phyloP scores from a whole-genome alignment of 2,888 invertebrate genomes.

The Rhopalosiphum nymphaeae region DNA sequence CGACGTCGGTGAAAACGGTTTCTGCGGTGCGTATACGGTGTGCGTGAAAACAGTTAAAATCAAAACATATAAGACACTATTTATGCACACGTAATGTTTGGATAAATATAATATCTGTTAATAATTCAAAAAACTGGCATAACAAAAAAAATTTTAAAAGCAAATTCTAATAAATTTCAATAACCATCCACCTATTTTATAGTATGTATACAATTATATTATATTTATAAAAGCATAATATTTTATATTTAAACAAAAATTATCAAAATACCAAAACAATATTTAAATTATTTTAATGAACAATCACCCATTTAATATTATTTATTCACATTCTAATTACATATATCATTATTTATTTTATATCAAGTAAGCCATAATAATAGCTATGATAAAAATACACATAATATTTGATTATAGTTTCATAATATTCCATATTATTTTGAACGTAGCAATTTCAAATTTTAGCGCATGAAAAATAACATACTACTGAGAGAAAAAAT shows the following conservation, averaged over 20 bases:
- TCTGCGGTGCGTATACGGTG: not conserved
- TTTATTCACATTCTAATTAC: not conserved
- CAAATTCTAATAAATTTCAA: not conserved
- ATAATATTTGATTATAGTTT: not conserved
- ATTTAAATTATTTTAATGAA: not conserved
- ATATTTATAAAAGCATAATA: not conserved
- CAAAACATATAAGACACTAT: not conserved
- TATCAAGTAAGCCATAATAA: not conserved
- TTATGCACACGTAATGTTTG: not conserved
- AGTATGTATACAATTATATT: not conserved
- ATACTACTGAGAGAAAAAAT: not conserved
- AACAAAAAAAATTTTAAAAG: not conserved
- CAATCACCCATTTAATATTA: not conserved
- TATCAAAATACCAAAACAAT: not conserved
- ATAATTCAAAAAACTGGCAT: not conserved
- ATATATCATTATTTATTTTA: not conserved
- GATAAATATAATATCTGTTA: not conserved
- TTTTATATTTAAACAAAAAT: not conserved
- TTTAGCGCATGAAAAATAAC: not conserved
- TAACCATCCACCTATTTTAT: not conserved
- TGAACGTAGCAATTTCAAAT: not conserved
- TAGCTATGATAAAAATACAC: not conserved
- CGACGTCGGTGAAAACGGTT: constrained; percentile 61
- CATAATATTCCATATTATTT: not conserved
- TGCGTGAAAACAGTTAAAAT: not conserved